phyloP scores from a whole-genome alignment of 2,113 vertebrate species.

The Macrotis lagotis region DNA sequence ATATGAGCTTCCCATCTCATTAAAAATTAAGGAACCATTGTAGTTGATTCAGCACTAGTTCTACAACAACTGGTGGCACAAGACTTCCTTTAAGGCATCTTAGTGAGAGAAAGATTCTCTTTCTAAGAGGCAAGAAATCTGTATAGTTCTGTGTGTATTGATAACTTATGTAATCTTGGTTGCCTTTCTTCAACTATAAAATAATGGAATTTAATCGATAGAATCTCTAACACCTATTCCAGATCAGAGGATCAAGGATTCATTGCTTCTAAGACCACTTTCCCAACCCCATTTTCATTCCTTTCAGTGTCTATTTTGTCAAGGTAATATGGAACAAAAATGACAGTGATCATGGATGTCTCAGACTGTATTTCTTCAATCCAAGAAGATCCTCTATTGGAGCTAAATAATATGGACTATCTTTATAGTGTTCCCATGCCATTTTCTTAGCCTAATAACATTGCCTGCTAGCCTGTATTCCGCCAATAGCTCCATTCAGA shows the following conservation, averaged over 20 bases:
- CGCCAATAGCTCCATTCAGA: not conserved
- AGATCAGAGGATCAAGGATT: not conserved
- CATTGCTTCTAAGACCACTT: not conserved
- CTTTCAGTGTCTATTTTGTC: not conserved
- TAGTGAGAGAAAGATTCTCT: not conserved
- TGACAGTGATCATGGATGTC: not conserved
- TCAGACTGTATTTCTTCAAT: not conserved
- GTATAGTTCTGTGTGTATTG: not conserved
- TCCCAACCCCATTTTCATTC: not conserved
- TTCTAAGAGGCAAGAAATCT: not conserved
- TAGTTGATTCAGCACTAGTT: not conserved
- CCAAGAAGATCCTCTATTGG: not conserved
- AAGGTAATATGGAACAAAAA: not conserved
- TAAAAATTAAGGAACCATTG: slow-evolving; percentile 64
- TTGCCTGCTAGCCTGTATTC: not conserved
- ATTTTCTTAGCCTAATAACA: not conserved
- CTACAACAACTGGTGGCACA: not conserved
- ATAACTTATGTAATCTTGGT: not conserved
- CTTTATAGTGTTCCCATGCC: not conserved
- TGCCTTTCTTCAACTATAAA: slow-evolving; percentile 27
- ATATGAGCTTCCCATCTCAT: slow-evolving; percentile 66
- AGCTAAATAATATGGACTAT: not conserved
- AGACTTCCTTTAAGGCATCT: not conserved
- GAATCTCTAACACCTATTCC: not conserved
- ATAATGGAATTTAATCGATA: not conserved